A percentile compares a stretch with the other conserved stretches of the same genome.
Evolutionary conservation across 2,888 invertebrate genomes (phyloP).

Genomic region (Anthrax anthrax): DNA sequence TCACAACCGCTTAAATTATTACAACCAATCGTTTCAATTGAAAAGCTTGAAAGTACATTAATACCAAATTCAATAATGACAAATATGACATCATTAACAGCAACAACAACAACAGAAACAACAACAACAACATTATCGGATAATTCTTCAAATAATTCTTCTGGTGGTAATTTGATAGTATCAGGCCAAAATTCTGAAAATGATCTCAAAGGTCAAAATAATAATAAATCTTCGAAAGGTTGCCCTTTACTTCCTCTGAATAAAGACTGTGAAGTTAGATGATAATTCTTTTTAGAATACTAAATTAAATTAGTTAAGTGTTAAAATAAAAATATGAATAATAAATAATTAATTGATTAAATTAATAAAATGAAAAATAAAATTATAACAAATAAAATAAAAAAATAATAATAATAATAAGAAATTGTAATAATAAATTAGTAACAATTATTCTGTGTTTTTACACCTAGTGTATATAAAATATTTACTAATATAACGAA

Average conservation of each 20-base stretch:
- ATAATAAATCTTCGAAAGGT: constrained; percentile 10
- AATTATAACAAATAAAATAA: not conserved
- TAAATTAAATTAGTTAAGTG: not conserved
- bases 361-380: not conserved
- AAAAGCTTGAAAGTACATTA: too few species aligned
- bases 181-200: constrained; percentile 7
- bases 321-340: not conserved
- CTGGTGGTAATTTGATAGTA: constrained; percentile 12
- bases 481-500: too few species aligned
- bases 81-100: not conserved
- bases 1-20: too few species aligned
- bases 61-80: too few species aligned
- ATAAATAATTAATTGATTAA: not conserved
- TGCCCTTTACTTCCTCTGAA: constrained; percentile 42
- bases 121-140: constrained; percentile 6
- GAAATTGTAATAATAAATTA: not conserved
- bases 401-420: not conserved
- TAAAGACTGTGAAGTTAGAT: constrained; percentile 80
- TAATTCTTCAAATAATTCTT: constrained; percentile 12
- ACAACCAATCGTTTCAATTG: too few species aligned
- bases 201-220: constrained; percentile 13
- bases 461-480: constrained; percentile 6
- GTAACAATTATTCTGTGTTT: constrained; percentile 6
- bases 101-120: constrained; percentile 15
- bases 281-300: constrained; percentile 39